A percentile compares a stretch with the other conserved stretches of the same genome.
Evolutionary conservation across 2,797 vertebrate species (phyloP).

Genomic region (Enteromius viviparus): DNA sequence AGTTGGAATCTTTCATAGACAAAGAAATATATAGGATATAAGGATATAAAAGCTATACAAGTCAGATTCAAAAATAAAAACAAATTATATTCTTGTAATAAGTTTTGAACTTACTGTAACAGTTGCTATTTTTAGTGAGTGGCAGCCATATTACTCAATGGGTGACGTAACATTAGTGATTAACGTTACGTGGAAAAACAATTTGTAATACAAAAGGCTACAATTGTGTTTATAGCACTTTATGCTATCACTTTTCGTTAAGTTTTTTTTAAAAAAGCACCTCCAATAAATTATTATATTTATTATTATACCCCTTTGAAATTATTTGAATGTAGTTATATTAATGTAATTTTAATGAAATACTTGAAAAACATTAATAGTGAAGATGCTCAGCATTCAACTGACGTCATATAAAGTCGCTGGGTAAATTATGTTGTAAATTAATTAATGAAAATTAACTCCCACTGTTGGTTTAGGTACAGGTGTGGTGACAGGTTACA

Average conservation of each 20-base stretch:
- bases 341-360: not conserved
- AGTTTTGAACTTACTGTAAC: not conserved
- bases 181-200: not conserved
- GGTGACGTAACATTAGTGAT: not conserved
- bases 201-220: not conserved
- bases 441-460: not conserved
- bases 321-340: not conserved
- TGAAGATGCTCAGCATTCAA: not conserved
- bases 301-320: not conserved
- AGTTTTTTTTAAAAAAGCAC: not conserved
- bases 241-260: not conserved
- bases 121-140: not conserved
- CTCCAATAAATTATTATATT: not conserved
- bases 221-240: not conserved
- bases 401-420: not conserved
- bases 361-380: not conserved
- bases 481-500: conserved; percentile 4
- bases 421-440: not conserved
- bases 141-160: not conserved
- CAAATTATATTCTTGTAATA: not conserved
- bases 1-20: not conserved
- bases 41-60: not conserved
- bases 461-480: not conserved
- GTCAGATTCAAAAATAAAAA: not conserved
- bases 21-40: too few species aligned